phyloP scores from a whole-genome alignment of 2,113 vertebrate species.

The Recurvirostra avosetta region DNA sequence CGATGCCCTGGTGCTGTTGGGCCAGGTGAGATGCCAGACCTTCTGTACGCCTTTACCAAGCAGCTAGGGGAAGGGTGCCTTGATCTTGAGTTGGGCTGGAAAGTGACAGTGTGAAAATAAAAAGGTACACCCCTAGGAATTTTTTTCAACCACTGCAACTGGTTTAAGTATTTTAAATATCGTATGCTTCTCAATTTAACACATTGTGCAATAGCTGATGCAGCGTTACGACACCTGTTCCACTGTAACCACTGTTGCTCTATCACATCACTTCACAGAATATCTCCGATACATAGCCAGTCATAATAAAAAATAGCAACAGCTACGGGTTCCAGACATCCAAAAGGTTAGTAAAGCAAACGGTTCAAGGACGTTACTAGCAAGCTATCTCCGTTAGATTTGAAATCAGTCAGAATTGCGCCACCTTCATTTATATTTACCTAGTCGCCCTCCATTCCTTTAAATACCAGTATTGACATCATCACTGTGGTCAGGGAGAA shows the following conservation, averaged over 20 bases:
- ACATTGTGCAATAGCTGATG: neutral
- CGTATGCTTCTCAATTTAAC: neutral
- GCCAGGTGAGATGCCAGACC: neutral
- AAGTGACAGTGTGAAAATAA: neutral
- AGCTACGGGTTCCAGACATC: neutral
- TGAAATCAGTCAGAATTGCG: neutral
- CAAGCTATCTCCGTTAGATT: neutral
- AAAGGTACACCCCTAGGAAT: neutral
- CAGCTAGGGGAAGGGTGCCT: neutral
- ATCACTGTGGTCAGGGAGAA: neutral
- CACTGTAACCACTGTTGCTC: neutral
- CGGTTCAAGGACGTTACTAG: neutral
- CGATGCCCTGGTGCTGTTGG: neutral
- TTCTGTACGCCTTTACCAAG: neutral
- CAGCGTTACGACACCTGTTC: neutral
- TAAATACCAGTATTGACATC: neutral
- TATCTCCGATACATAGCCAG: neutral
- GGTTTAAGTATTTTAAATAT: neutral
- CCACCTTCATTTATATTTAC: neutral
- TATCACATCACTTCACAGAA: neutral
- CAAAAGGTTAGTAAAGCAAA: neutral
- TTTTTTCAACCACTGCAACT: neutral
- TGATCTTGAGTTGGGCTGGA: neutral
- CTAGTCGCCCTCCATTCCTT: neutral
- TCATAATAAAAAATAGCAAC: neutral